Percentiles rank a stretch among this genome's conserved stretches.
phyloP scores from a whole-genome alignment of 2,113 vertebrate genomes.

The Marcusenius ussheri region DNA sequence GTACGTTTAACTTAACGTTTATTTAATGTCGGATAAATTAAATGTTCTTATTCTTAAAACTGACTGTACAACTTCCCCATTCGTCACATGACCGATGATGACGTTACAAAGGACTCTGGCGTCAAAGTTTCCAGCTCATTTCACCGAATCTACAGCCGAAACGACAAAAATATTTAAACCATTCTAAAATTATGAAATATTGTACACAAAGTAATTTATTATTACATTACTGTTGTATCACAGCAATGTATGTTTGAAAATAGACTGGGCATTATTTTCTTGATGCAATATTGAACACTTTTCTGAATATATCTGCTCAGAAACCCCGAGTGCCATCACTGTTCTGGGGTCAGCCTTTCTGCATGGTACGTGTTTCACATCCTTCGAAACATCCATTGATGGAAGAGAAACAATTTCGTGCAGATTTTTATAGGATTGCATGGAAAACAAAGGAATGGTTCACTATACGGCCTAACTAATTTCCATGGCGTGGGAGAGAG shows the following conservation, averaged over 20 bases:
- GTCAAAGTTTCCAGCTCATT: constrained; percentile 25
- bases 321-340: background rate
- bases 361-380: background rate
- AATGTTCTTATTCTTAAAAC: background rate
- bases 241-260: background rate
- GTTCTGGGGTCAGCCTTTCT: background rate
- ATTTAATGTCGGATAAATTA: background rate
- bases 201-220: background rate
- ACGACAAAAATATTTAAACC: background rate
- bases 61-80: background rate
- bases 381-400: background rate
- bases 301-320: background rate
- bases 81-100: constrained; percentile 1
- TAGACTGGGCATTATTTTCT: background rate
- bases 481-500: background rate
- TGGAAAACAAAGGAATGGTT: background rate
- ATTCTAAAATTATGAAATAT: background rate
- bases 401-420: background rate
- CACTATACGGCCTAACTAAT: background rate
- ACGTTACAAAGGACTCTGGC: constrained; percentile 2
- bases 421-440: background rate
- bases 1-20: background rate
- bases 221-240: background rate
- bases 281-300: background rate
- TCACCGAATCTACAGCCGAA: background rate